A percentile compares a stretch with the other conserved stretches of the same genome.
These are phyloP conservation scores for Drosophila ananassae DNA, from an alignment of 1,140 invertebrate species.

Conservation along the genomic window DNA sequence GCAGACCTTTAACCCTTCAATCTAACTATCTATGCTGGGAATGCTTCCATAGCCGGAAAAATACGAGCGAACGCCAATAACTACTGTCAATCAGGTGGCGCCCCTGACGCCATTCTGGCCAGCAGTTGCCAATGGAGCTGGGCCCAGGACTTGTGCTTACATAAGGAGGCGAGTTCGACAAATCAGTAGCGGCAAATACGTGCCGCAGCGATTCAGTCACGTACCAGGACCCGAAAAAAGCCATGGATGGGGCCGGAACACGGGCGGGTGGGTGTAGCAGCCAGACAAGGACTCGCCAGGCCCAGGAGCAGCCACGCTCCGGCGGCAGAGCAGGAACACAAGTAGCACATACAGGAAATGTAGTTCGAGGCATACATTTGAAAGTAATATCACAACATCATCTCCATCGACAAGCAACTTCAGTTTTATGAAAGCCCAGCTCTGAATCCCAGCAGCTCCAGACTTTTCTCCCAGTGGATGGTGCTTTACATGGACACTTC, in stretches of 20 bases:
- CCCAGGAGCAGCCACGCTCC: constrained; percentile 22
- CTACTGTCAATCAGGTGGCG: constrained; percentile 38
- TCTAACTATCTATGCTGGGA: too few species aligned
- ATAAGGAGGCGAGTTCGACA: constrained; percentile 41
- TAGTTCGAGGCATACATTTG: constrained; percentile 36
- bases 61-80: constrained; percentile 29
- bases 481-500: constrained; percentile 12
- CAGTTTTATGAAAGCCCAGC: too few species aligned
- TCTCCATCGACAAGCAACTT: too few species aligned
- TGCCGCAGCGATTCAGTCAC: constrained; percentile 68
- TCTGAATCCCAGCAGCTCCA: neutral
- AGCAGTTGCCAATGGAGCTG: constrained; percentile 42
- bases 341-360: constrained; percentile 67
- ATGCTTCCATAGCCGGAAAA: neutral
- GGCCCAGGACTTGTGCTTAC: constrained; percentile 63
- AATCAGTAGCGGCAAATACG: constrained; percentile 67
- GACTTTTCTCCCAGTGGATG: neutral
- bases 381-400: neutral
- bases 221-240: constrained; percentile 52
- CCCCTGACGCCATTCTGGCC: neutral
- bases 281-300: constrained; percentile 60
- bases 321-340: constrained; percentile 39
- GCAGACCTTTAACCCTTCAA: neutral
- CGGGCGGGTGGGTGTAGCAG: constrained; percentile 13
- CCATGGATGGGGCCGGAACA: neutral